Evolutionary conservation across 2,797 vertebrate species (phyloP).

Genomic region (Salarias fasciatus): DNA sequence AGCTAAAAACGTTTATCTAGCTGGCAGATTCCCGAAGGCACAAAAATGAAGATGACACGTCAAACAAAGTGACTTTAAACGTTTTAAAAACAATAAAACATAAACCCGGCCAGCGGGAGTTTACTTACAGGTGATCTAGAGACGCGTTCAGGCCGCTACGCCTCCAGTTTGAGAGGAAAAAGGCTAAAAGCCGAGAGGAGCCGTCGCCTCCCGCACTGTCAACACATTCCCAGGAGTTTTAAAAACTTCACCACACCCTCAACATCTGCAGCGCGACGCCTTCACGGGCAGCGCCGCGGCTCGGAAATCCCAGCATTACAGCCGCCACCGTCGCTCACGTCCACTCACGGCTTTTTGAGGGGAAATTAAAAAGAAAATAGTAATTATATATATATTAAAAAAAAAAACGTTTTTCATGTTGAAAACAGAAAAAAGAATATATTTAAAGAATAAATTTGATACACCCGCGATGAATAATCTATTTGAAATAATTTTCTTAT

Average conservation of each 20-base stretch:
- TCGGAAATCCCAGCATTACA: background rate
- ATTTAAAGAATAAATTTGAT: too few species aligned
- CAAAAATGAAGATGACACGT: background rate
- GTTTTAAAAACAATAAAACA: background rate
- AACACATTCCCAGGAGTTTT: slow-evolving; percentile 14
- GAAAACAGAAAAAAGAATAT: too few species aligned
- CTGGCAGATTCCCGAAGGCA: background rate
- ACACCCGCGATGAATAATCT: too few species aligned
- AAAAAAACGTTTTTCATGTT: too few species aligned
- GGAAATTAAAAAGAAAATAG: too few species aligned
- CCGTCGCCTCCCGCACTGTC: slow-evolving; percentile 4
- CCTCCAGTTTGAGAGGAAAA: accelerated
- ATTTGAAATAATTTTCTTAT: too few species aligned
- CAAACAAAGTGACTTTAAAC: background rate
- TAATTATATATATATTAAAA: too few species aligned
- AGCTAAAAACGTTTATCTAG: background rate
- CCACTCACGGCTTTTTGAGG: too few species aligned
- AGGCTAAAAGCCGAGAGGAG: background rate
- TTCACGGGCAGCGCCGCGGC: slow-evolving; percentile 12
- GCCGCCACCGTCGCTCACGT: too few species aligned
- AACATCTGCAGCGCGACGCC: slow-evolving; percentile 43
- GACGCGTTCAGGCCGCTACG: background rate
- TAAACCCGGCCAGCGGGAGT: background rate
- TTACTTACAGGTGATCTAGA: slow-evolving; percentile 24
- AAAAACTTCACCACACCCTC: slow-evolving; percentile 24